These are phyloP conservation scores for Frankliniella fusca DNA, from an alignment of 2,888 invertebrate genomes.

Conservation along the genomic window DNA sequence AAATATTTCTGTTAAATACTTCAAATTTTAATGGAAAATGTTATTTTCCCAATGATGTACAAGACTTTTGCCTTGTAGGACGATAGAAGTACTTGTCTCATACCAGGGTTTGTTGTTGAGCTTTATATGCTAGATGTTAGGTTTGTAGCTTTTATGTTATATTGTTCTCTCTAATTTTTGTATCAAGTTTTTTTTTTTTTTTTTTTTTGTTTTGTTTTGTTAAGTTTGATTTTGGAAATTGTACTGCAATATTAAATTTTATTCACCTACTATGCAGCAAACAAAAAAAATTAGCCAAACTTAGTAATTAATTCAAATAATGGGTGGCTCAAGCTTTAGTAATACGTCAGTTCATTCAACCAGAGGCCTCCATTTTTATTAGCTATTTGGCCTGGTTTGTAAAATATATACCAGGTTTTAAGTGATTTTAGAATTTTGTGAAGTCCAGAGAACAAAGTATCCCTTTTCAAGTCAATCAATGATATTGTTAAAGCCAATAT, in stretches of 20 bases:
- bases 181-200: slow-evolving; percentile 12
- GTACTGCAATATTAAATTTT: background rate
- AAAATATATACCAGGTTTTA: too few species aligned
- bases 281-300: background rate
- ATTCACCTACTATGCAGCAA: background rate
- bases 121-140: background rate
- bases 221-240: slow-evolving; percentile 9
- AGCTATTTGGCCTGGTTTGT: background rate
- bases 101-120: background rate
- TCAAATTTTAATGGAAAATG: background rate
- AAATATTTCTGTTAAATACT: background rate
- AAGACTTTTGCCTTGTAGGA: background rate
- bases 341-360: background rate
- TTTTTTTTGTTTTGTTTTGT: background rate
- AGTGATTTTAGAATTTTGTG: too few species aligned
- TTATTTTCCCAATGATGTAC: background rate
- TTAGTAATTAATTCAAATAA: background rate
- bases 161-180: slow-evolving; percentile 5
- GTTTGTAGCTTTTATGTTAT: background rate
- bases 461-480: too few species aligned
- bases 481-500: too few species aligned
- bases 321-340: background rate
- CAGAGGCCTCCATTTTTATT: background rate
- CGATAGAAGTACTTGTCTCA: background rate
- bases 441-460: too few species aligned